phyloP scores from a whole-genome alignment of 2,888 invertebrate species.

The Onchidella celtica region DNA sequence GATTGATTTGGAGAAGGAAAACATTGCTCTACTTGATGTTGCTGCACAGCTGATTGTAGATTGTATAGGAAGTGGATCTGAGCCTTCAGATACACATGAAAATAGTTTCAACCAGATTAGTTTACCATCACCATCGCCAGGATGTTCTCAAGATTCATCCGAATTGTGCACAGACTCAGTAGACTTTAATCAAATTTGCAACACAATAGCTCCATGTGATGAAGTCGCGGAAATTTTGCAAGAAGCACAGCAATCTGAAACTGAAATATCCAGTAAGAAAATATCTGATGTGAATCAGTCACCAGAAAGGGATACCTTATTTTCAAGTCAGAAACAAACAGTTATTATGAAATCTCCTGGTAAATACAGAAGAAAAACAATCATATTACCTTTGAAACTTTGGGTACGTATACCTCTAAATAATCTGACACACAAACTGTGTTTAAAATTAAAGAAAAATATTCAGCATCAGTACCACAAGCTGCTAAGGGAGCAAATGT shows the following conservation, averaged over 20 bases:
- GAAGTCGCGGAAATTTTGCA: background rate
- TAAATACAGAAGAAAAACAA: background rate
- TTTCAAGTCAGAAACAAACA: background rate
- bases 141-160: background rate
- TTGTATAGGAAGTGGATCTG: background rate
- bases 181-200: no score
- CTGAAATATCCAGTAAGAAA: background rate
- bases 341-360: background rate
- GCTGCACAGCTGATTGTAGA: background rate
- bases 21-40: background rate
- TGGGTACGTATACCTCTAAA: background rate
- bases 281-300: no score
- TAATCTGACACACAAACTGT: background rate
- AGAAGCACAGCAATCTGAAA: background rate
- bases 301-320: background rate
- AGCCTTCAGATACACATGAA: background rate
- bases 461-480: background rate
- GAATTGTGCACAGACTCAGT: background rate
- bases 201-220: background rate
- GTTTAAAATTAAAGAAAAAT: background rate
- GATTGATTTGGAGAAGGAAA: background rate
- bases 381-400: background rate
- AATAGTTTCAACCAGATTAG: background rate
- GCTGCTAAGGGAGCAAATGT: no score
- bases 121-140: background rate